These are phyloP conservation scores for Dysdera silvatica DNA, from an alignment of 1,140 invertebrate genomes.

Conservation along the genomic window DNA sequence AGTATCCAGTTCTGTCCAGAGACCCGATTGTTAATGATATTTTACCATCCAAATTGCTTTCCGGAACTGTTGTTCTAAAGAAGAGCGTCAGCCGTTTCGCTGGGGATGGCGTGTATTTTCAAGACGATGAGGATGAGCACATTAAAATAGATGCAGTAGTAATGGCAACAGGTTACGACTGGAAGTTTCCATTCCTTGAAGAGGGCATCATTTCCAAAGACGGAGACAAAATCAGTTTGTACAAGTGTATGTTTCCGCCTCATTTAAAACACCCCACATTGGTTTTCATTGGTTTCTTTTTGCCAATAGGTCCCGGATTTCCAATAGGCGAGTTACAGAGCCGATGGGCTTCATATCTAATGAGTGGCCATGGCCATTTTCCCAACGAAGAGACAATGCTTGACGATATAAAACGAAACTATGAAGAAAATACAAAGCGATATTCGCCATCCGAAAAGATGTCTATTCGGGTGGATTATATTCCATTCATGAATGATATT, in stretches of 20 bases:
- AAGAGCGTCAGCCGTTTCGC: slow-evolving; percentile 41
- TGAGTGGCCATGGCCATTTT: slow-evolving; percentile 30
- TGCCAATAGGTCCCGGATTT: slow-evolving; percentile 49
- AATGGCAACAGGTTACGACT: slow-evolving; percentile 35
- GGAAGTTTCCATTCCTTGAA: slow-evolving; percentile 27
- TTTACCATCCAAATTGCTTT: slow-evolving; percentile 46
- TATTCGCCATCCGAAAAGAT: slow-evolving; percentile 40
- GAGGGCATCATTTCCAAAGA: slow-evolving; percentile 27
- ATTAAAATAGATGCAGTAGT: slow-evolving; percentile 29
- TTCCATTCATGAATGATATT: slow-evolving; percentile 47
- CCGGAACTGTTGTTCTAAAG: slow-evolving; percentile 41
- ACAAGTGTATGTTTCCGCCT: slow-evolving; percentile 45
- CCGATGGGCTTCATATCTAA: slow-evolving; percentile 31
- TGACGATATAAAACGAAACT: slow-evolving; percentile 40
- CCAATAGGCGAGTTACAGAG: slow-evolving; percentile 48
- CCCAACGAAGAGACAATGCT: slow-evolving; percentile 39
- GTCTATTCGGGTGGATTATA: slow-evolving; percentile 44
- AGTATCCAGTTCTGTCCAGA: slow-evolving; percentile 42
- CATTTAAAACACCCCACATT: slow-evolving; percentile 38
- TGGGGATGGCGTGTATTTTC: slow-evolving; percentile 38
- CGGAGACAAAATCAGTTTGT: slow-evolving; percentile 45
- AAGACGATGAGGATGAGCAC: slow-evolving; percentile 30
- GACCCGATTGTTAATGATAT: slow-evolving; percentile 51
- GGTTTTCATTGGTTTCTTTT: slow-evolving; percentile 49
- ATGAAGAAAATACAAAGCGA: slow-evolving; percentile 12